Evolutionary conservation across 2,888 invertebrate genomes (phyloP), one percentile per base, ranked within the genome.

Genomic region (Drosophila mimetica): DNA sequence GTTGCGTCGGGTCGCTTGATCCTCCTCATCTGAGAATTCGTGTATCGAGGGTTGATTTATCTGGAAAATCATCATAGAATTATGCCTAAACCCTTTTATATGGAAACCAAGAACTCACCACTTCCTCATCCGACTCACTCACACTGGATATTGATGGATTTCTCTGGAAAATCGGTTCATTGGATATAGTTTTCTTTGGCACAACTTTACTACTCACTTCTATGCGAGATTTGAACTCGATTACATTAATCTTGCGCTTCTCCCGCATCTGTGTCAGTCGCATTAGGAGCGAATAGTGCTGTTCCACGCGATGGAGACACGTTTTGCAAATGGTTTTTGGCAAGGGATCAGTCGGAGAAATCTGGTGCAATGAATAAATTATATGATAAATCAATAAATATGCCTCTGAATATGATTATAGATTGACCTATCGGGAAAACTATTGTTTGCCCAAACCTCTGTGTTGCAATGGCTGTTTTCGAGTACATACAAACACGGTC

Each of bases 241-340:
- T 39, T n/a, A 87, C 55, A 50, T 86, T 79, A 2, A 76, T 57
- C 54, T 78, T 82, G 9, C 84, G 76, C 55, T 88, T 82, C 55
- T 90, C 81, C 37, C 88, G 84, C 76, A 90, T 90, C 28, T 88
- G 80, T 9, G 91, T 88, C 9, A 91, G 78, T 28, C 89, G 81
- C 86, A 90, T 82, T 39, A 91, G 64, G 2, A 91, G 79, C 39
- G 90, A 89, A 63, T 91, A 91, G 77, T 94, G 94, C 77, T 94
- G 94, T 85, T 94, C 94, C 76, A 94, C 92, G 70, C 94, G 92
- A 65, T 93, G 93, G 79, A 94, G 90, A 85, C 94, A 94, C 48
- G 92, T 92, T 85, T 93, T 93, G 88, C 94, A 94, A 57, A 94
- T 94, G 30, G 95, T 95, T 92, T 95, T 95, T 42, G 95, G 95